Evolutionary conservation across 2,797 vertebrate species (phyloP).

Genomic region (Pterois miles): DNA sequence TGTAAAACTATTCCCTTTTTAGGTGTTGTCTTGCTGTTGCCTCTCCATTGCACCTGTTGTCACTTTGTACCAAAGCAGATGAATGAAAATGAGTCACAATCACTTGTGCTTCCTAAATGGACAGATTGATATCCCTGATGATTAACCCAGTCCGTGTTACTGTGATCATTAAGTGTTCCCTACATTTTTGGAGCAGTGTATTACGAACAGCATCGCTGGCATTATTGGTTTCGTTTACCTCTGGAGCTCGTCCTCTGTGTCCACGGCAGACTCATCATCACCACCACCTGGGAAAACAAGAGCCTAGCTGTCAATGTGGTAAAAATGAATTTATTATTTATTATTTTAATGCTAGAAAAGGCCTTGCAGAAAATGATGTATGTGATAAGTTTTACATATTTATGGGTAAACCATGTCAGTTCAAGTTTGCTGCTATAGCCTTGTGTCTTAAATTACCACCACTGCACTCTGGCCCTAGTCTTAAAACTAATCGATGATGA

Average conservation of each 20-base stretch:
- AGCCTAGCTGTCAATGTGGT: background rate
- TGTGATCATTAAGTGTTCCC: too few species aligned
- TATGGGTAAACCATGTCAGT: background rate
- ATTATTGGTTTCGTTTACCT: constrained; percentile 76
- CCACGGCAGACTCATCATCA: constrained; percentile 84
- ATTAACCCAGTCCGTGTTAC: too few species aligned
- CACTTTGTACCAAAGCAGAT: too few species aligned
- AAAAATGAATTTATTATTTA: background rate
- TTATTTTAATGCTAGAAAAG: background rate
- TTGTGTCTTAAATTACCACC: background rate
- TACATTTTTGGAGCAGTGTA: too few species aligned
- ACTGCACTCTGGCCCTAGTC: background rate
- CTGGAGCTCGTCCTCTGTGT: constrained; percentile 92
- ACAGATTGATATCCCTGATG: too few species aligned
- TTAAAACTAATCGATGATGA: constrained; percentile 15
- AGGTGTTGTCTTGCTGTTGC: too few species aligned
- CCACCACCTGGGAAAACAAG: constrained; percentile 59
- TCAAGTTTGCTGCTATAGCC: background rate
- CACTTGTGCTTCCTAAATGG: too few species aligned
- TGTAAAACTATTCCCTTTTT: too few species aligned
- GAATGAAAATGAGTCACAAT: too few species aligned
- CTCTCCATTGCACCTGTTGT: too few species aligned
- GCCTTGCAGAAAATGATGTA: background rate
- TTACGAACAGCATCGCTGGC: background rate
- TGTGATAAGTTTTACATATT: background rate